These are phyloP conservation scores for Emydoidea blandingii DNA, from an alignment of 2,797 vertebrate species.

Conservation along the genomic window DNA sequence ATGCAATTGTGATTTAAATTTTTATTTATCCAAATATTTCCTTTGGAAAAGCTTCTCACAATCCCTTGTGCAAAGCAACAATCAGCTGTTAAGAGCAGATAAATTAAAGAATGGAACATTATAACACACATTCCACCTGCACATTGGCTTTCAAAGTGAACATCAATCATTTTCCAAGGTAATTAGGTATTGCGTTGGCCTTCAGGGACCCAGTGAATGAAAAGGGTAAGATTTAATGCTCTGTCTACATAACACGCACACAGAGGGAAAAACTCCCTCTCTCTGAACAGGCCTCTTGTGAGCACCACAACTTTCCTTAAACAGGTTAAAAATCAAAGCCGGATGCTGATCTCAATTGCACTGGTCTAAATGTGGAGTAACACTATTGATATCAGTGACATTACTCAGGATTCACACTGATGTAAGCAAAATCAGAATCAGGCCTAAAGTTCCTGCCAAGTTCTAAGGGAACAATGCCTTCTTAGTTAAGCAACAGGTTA, in stretches of 20 bases:
- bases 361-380: conserved; percentile 36
- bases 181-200: conserved; percentile 68
- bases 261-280: conserved; percentile 15
- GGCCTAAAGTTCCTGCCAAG: conserved; percentile 49
- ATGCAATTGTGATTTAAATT: conserved; percentile 66
- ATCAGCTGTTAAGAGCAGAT: conserved; percentile 75
- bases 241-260: conserved; percentile 14
- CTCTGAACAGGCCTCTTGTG: conserved; percentile 18
- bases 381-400: not conserved
- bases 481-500: conserved; percentile 58
- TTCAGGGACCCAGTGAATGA: conserved; percentile 48
- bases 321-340: conserved; percentile 22
- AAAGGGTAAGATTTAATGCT: conserved; percentile 67
- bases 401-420: conserved; percentile 33
- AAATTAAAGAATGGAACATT: conserved; percentile 74
- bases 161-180: conserved; percentile 68
- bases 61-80: conserved; percentile 55
- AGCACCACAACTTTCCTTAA: conserved; percentile 29
- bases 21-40: conserved; percentile 64
- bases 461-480: conserved; percentile 61
- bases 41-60: conserved; percentile 56
- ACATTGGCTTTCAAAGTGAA: conserved; percentile 61
- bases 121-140: conserved; percentile 60
- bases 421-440: conserved; percentile 60
- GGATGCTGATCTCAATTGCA: conserved; percentile 3